Conservation (phyloP, 2,888 invertebrate genomes). For the Taenaris catops region DNA sequence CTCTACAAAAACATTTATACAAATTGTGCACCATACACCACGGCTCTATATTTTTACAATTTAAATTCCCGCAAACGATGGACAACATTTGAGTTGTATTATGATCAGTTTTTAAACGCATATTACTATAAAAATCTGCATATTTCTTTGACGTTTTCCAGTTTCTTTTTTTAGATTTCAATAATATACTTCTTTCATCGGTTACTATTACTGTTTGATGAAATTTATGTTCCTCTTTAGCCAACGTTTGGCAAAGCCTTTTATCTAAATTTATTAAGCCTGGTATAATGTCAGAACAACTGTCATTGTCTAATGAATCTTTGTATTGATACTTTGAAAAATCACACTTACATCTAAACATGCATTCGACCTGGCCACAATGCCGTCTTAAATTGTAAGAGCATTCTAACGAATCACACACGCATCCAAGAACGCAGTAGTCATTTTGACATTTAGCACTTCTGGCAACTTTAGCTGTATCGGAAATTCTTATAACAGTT, state of each 20-base stretch:
- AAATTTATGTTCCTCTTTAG: conserved; percentile 86
- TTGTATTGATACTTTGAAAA: conserved; percentile 44
- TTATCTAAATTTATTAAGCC: conserved; percentile 63
- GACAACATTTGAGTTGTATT: conserved; percentile 34
- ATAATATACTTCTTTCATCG: conserved; percentile 82
- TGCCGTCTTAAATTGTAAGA: conserved; percentile 70
- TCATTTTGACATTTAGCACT: conserved; percentile 64
- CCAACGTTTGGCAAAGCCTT: conserved; percentile 74
- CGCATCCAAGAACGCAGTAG: conserved; percentile 82
- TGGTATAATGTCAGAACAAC: conserved; percentile 40
- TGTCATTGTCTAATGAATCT: conserved; percentile 36
- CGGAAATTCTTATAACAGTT: conserved; percentile 79
- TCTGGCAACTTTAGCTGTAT: conserved; percentile 28
- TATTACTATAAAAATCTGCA: conserved; percentile 68
- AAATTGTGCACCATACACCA: conserved; percentile 84
- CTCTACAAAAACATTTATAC: conserved; percentile 83
- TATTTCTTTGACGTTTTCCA: conserved; percentile 82
- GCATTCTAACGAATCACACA: conserved; percentile 81
- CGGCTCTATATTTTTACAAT: conserved; percentile 70
- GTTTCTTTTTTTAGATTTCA: conserved; percentile 79
- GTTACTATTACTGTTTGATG: conserved; percentile 85
- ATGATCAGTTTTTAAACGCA: conserved; percentile 37
- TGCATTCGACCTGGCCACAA: conserved; percentile 81
- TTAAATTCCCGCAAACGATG: conserved; percentile 40
- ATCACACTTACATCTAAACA: conserved; percentile 75